A percentile compares a stretch with the other conserved stretches of the same genome.
phyloP scores from a whole-genome alignment of 1,140 invertebrate species.

The Euschistus heros region DNA sequence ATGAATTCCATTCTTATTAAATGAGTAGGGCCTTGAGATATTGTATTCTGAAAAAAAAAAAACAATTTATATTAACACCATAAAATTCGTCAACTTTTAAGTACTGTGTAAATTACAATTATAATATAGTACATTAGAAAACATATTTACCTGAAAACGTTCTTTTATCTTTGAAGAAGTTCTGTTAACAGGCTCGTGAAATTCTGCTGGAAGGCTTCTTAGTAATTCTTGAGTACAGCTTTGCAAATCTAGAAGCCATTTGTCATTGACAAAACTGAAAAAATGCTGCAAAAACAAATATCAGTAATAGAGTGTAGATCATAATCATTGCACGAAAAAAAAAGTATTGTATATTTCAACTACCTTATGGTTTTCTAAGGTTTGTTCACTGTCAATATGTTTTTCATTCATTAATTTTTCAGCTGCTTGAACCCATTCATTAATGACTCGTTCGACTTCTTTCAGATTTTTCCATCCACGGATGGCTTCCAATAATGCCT shows the following conservation, averaged over 20 bases:
- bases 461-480: constrained; percentile 78
- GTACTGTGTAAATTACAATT: not conserved
- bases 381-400: constrained; percentile 35
- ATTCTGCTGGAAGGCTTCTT: constrained; percentile 51
- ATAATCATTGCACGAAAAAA: too few species aligned
- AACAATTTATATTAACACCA: not conserved
- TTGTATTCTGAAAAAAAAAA: constrained; percentile 44
- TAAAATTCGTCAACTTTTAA: not conserved
- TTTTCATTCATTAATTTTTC: constrained; percentile 71
- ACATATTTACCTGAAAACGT: constrained; percentile 51
- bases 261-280: constrained; percentile 73
- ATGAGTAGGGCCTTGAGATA: constrained; percentile 69
- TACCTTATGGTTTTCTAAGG: constrained; percentile 39
- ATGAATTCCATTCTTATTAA: constrained; percentile 80
- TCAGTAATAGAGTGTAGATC: not conserved
- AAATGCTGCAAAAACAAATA: constrained; percentile 45
- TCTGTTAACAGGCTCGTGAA: constrained; percentile 57
- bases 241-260: constrained; percentile 68
- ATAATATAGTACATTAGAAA: not conserved
- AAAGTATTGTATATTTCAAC: not conserved
- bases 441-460: constrained; percentile 63
- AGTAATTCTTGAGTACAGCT: constrained; percentile 69
- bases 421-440: constrained; percentile 75
- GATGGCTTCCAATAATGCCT: constrained; percentile 60
- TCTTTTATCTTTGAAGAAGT: constrained; percentile 56